Conservation (phyloP, 2,797 vertebrate genomes). For the Lutra lutra region DNA sequence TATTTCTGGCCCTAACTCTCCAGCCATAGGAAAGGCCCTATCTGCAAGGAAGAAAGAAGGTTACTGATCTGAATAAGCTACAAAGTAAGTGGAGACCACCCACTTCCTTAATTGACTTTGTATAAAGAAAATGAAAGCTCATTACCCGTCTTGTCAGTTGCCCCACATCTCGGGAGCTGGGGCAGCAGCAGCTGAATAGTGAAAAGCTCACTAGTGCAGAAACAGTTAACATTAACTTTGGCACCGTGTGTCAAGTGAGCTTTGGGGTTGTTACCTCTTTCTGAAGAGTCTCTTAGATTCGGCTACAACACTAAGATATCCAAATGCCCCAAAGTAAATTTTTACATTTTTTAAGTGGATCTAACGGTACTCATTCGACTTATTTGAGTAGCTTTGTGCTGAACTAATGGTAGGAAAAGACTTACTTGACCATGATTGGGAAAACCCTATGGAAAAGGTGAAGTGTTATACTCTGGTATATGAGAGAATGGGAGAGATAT, state of each 20-base stretch:
- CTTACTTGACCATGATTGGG: neutral
- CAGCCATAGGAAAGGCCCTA: constrained; percentile 1
- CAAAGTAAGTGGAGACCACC: constrained; percentile 64
- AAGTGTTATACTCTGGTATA: neutral
- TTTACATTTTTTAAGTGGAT: neutral
- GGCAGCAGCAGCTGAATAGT: constrained; percentile 55
- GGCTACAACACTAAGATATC: neutral
- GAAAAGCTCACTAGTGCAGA: constrained; percentile 63
- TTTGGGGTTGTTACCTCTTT: constrained; percentile 53
- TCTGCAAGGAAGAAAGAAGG: constrained; percentile 48
- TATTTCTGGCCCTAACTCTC: constrained; percentile 28
- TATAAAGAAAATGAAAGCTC: constrained; percentile 57
- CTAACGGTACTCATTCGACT: neutral
- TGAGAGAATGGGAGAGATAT: neutral
- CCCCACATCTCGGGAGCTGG: constrained; percentile 47
- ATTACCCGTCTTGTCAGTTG: constrained; percentile 64
- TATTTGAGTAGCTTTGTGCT: neutral
- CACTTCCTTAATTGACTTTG: constrained; percentile 63
- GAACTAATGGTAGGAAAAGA: constrained; percentile 6
- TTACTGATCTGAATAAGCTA: constrained; percentile 63
- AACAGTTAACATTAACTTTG: constrained; percentile 72
- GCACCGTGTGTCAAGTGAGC: constrained; percentile 46
- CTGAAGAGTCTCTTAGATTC: constrained; percentile 14
- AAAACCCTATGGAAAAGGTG: constrained; percentile 7
- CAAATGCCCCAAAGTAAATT: constrained; percentile 37